Conservation (phyloP, 2,797 vertebrate genomes). For the Cheirogaleus major region DNA sequence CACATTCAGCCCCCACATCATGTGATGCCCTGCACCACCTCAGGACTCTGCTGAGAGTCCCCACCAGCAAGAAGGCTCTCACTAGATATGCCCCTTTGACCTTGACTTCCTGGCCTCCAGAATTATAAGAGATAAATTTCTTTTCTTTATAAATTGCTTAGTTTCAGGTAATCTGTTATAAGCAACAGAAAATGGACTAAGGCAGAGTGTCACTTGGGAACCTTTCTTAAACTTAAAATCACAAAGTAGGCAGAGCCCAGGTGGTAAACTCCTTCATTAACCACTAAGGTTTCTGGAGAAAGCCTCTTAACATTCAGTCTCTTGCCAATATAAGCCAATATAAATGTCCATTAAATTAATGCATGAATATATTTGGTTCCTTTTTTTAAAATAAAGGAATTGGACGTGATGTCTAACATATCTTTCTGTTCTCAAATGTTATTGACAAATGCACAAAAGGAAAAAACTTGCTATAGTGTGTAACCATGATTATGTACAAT, state of each 20-base stretch:
- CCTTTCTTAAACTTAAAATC: conserved; percentile 39
- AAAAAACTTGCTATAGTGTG: not conserved
- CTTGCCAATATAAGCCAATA: not conserved
- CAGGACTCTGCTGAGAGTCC: not conserved
- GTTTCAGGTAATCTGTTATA: not conserved
- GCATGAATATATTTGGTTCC: not conserved
- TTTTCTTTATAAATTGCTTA: not conserved
- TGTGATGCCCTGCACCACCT: not conserved
- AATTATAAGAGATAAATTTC: not conserved
- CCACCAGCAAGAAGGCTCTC: not conserved
- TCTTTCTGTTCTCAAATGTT: not conserved
- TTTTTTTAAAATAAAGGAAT: not conserved
- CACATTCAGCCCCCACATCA: accelerated
- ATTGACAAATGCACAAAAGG: not conserved
- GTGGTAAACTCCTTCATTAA: conserved; percentile 10
- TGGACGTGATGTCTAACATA: not conserved
- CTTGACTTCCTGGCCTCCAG: not conserved
- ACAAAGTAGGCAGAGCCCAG: not conserved
- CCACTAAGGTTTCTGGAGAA: not conserved
- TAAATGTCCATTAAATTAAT: conserved; percentile 46
- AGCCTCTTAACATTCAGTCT: not conserved
- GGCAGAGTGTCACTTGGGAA: not conserved
- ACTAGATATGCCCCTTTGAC: not conserved
- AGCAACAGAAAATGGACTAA: not conserved
- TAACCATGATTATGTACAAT: not conserved